Evolutionary conservation across 1,140 invertebrate genomes (phyloP), one percentile per base, ranked within the genome.

Genomic region (Camponotus pennsylvanicus): DNA sequence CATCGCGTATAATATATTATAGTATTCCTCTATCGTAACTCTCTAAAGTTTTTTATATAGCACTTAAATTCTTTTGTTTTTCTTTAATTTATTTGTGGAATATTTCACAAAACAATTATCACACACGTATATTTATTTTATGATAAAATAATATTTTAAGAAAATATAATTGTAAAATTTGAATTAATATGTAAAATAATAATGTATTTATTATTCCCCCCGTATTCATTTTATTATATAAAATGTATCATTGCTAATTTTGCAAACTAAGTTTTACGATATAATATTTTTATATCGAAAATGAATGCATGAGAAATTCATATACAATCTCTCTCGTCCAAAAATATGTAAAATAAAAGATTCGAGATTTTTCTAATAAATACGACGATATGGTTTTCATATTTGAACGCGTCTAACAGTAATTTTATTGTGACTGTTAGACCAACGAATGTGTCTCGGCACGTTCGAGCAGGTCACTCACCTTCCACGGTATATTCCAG

Each of bases 351-450:
- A 18, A 61, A 59, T 34, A 8, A 59, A 9, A n/a, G n/a, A 0
- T n/a, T 5, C 11, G 3, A 40, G 27, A 73, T 13, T 73, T 57
- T 77, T 77, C 11, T 63, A 69, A 57, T 70, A 27, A 86, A 89
- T 75, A 27, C 34, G 42, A 59, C 49, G 57, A 59, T 63, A 76
- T 55, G 59, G 40, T 49, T 71, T 52, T 52, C 4, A 18, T 79
- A 90, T 87, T 89, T 73, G 73, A 73, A 71, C 77, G 1, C 49
- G 59, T 69, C 88, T 90, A 90, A 90, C 89, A 90, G 89, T 90
- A 90, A 90, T 88, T 76, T 79, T 73, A 45, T 52, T 73, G 89
- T 88, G 75, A 90, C 89, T 90, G 89, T 90, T 90, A 90, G 89
- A 90, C 52, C 78, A 55, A 85, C 76, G 67, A 83, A 87, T 64